Evolutionary conservation across 2,888 invertebrate species (phyloP).

Genomic region (Drosophila mimetica): DNA sequence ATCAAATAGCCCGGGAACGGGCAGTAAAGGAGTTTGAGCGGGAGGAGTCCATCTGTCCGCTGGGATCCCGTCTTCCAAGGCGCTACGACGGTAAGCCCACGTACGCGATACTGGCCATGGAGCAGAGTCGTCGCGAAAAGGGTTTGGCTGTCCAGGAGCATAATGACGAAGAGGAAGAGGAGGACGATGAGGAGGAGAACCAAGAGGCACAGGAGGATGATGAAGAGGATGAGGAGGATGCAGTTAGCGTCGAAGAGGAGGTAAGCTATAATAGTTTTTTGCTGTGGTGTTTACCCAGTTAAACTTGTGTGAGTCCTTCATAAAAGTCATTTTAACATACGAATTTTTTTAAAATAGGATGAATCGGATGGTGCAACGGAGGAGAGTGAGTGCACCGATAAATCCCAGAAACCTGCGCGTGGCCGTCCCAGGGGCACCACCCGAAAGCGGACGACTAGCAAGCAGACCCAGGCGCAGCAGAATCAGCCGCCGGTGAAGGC

Average conservation of each 20-base stretch:
- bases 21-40: constrained; percentile 84
- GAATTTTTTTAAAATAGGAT: constrained; percentile 15
- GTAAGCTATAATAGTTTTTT: neutral
- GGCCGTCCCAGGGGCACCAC: constrained; percentile 20
- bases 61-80: constrained; percentile 72
- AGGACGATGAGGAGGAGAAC: constrained; percentile 47
- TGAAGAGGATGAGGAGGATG: constrained; percentile 1
- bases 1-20: constrained; percentile 84
- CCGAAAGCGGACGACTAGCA: constrained; percentile 35
- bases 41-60: constrained; percentile 79
- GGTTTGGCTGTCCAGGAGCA: constrained; percentile 73
- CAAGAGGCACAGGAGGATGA: constrained; percentile 34
- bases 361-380: constrained; percentile 37
- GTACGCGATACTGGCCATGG: constrained; percentile 83
- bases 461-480: constrained; percentile 44
- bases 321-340: neutral
- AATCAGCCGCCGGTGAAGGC: constrained; percentile 11
- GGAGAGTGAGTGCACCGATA: constrained; percentile 40
- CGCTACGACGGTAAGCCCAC: constrained; percentile 83
- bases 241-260: constrained; percentile 8
- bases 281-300: neutral
- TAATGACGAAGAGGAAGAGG: constrained; percentile 44
- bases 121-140: constrained; percentile 80
- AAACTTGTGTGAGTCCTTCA: neutral
- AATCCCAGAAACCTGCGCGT: constrained; percentile 24